Conservation (phyloP, 2,113 vertebrate genomes). For the Muntiacus muntjak region DNA sequence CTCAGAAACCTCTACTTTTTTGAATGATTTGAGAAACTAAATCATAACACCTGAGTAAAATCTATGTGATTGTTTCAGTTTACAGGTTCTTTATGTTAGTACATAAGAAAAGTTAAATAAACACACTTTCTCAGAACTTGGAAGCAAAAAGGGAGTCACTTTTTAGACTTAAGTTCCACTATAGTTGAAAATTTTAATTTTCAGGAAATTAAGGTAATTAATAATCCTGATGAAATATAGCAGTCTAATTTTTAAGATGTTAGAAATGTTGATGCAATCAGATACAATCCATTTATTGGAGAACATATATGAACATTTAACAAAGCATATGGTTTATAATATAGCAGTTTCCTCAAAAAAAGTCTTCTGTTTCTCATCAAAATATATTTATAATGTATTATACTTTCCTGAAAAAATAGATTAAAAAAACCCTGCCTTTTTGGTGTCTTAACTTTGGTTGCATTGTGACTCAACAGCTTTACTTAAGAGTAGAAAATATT, state of each 20-base stretch:
- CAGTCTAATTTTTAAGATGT: not conserved
- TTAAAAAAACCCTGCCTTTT: not conserved
- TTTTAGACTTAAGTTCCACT: slow-evolving; percentile 24
- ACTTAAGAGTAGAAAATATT: slow-evolving; percentile 45
- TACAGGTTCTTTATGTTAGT: not conserved
- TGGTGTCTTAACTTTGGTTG: not conserved
- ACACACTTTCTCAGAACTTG: slow-evolving; percentile 37
- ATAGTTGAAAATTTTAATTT: slow-evolving; percentile 48
- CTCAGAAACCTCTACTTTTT: not conserved
- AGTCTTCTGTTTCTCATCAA: not conserved
- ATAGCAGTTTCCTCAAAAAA: not conserved
- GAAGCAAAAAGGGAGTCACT: slow-evolving; percentile 18
- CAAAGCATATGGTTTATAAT: slow-evolving; percentile 1
- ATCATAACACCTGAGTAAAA: slow-evolving; percentile 35
- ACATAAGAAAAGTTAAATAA: slow-evolving; percentile 9
- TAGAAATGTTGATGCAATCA: not conserved
- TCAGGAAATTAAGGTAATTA: slow-evolving; percentile 18
- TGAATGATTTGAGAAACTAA: slow-evolving; percentile 34
- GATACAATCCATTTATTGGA: not conserved
- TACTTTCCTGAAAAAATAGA: not conserved
- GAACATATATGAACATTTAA: not conserved
- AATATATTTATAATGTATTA: not conserved
- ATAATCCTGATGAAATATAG: not conserved
- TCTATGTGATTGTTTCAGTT: not conserved
- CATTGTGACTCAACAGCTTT: slow-evolving; percentile 54